Base-by-base conservation (phyloP, 2,888 invertebrate genomes). In the Drosophila setosimentum region DNA sequence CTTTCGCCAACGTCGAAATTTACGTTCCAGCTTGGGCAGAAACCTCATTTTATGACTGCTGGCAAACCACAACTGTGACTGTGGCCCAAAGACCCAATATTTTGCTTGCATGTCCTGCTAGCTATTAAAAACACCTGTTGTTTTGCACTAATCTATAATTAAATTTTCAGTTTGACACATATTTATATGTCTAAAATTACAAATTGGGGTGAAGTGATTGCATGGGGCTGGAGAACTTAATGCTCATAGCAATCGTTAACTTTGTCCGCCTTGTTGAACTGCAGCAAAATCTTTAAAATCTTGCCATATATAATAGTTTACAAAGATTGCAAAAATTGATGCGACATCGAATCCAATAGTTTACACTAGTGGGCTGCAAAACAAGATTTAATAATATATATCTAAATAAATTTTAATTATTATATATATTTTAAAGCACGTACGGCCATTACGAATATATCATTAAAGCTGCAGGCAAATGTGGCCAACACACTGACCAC, bases 281-380 rank as follows among this genome's bases (percentile, higher is more conserved):
- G 95, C 50, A 95, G 92, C 63, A 95, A 87, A 33, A 95, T 94
- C 27, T n/a, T n/a, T n/a, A n/a, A n/a, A n/a, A n/a, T n/a, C n/a
- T n/a, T n/a, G n/a, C n/a, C n/a, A n/a, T n/a, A n/a, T n/a, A n/a
- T n/a, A n/a, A n/a, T n/a, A n/a, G n/a, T n/a, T n/a, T n/a, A n/a
- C n/a, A n/a, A n/a, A n/a, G n/a, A n/a, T n/a, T n/a, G n/a, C n/a
- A n/a, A n/a, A n/a, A n/a, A n/a, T n/a, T n/a, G n/a, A n/a, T n/a
- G n/a, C n/a, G n/a, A n/a, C n/a, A n/a, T n/a, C n/a, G n/a, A n/a
- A n/a, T n/a, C n/a, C n/a, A n/a, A n/a, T n/a, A n/a, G n/a, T n/a
- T n/a, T n/a, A n/a, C n/a, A n/a, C n/a, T n/a, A n/a, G n/a, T n/a
- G n/a, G n/a, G n/a, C n/a, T n/a, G n/a, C n/a, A n/a, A n/a, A n/a